Percentiles rank a stretch among this genome's conserved stretches.
Evolutionary conservation across 2,797 vertebrate species (phyloP).

Genomic region (Prunella strophiata): DNA sequence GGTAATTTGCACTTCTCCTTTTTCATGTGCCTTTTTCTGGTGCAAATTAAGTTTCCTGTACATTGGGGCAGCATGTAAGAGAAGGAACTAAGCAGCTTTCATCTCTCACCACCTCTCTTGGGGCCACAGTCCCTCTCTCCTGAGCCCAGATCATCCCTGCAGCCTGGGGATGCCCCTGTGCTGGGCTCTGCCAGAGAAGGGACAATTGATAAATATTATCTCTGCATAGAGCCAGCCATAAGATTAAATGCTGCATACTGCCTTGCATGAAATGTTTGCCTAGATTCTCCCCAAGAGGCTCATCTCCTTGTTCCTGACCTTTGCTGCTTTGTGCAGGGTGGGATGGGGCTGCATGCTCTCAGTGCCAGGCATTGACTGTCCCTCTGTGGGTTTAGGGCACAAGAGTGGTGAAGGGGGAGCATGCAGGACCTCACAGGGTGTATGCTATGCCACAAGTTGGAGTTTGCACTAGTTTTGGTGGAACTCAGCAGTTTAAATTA

Average conservation of each 20-base stretch:
- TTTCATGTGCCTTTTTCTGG: background rate
- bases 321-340: background rate
- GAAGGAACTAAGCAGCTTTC: background rate
- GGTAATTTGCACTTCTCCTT: background rate
- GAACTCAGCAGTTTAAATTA: background rate
- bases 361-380: accelerated
- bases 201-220: background rate
- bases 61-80: background rate
- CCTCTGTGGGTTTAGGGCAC: background rate
- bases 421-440: accelerated
- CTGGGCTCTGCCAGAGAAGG: background rate
- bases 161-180: background rate
- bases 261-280: background rate
- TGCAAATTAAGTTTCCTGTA: background rate
- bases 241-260: background rate
- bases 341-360: background rate
- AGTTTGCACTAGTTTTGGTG: background rate
- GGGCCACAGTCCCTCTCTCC: background rate
- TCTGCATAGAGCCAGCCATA: accelerated
- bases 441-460: background rate
- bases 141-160: accelerated
- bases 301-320: background rate
- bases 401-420: accelerated
- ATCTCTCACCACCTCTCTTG: background rate
- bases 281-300: background rate